phyloP scores from a whole-genome alignment of 2,113 vertebrate genomes.

The Microcebus murinus region DNA sequence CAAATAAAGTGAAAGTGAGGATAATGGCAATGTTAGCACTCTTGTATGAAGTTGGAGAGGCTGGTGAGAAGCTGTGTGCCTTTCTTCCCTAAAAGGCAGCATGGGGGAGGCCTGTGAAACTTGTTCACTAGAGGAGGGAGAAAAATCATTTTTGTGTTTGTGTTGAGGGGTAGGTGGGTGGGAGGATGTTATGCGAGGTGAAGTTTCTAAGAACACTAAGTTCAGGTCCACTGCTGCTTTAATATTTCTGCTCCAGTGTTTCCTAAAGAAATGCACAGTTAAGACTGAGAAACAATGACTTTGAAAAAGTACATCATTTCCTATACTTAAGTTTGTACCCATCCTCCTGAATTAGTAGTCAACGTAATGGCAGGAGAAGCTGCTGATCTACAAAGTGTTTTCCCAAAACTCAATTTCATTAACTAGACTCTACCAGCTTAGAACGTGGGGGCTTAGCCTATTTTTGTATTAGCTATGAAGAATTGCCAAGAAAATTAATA shows the following conservation, averaged over 20 bases:
- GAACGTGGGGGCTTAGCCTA: neutral
- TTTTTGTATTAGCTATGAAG: constrained; percentile 16
- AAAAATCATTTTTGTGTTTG: neutral
- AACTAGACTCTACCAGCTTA: neutral
- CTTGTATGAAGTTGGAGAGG: neutral
- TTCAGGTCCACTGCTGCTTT: neutral
- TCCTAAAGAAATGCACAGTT: neutral
- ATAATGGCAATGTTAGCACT: neutral
- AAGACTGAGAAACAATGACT: neutral
- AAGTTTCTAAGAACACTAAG: neutral
- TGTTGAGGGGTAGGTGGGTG: neutral
- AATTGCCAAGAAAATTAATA: constrained; percentile 11
- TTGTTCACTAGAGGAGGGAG: neutral
- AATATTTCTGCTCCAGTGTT: neutral
- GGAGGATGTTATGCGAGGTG: neutral
- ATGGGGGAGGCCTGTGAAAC: neutral
- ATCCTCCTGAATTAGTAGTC: neutral
- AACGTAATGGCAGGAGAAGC: neutral
- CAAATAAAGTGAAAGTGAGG: neutral
- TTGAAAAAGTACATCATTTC: constrained; percentile 4
- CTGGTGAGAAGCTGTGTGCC: neutral
- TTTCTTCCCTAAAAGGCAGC: neutral
- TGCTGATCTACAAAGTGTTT: neutral
- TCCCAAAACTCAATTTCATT: neutral
- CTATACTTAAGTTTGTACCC: neutral